Percentiles rank a stretch among this genome's conserved stretches.
These are phyloP conservation scores for Sorex fumeus DNA, from an alignment of 2,113 vertebrate genomes.

Conservation along the genomic window DNA sequence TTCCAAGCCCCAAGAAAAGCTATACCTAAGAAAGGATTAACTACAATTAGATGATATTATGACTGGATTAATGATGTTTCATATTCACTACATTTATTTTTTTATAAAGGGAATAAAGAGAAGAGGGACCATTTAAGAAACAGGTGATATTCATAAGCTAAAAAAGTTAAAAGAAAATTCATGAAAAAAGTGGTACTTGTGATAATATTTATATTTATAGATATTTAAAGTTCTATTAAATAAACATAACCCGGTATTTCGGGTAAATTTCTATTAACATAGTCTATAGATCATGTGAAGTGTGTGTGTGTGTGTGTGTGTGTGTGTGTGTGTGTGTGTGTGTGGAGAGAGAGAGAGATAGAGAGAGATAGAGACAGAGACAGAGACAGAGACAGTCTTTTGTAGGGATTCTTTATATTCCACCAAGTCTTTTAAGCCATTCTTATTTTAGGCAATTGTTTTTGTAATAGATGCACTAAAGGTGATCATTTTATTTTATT, in stretches of 20 bases:
- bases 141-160: conserved; percentile 87
- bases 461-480: conserved; percentile 87
- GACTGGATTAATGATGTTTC: conserved; percentile 89
- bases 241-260: conserved; percentile 59
- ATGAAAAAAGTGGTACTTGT: conserved; percentile 58
- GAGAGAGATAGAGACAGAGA: not conserved
- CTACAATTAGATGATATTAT: conserved; percentile 91
- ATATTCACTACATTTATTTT: conserved; percentile 86
- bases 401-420: conserved; percentile 72
- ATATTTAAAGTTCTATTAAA: conserved; percentile 75
- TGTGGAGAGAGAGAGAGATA: not conserved
- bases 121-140: conserved; percentile 82
- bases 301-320: not conserved
- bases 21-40: conserved; percentile 90
- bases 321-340: not conserved
- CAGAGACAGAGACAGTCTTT: not conserved
- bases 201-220: conserved; percentile 77
- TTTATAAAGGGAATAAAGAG: not conserved
- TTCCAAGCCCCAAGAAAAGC: conserved; percentile 86
- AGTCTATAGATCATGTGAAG: conserved; percentile 37
- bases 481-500: conserved; percentile 87
- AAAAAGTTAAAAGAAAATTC: conserved; percentile 73
- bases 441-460: conserved; percentile 87
- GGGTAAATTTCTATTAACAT: conserved; percentile 67
- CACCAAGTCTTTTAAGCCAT: conserved; percentile 81